Evolutionary conservation across 2,113 vertebrate species (phyloP), one percentile per base, ranked within the genome.

Genomic region (Lepus timidus): DNA sequence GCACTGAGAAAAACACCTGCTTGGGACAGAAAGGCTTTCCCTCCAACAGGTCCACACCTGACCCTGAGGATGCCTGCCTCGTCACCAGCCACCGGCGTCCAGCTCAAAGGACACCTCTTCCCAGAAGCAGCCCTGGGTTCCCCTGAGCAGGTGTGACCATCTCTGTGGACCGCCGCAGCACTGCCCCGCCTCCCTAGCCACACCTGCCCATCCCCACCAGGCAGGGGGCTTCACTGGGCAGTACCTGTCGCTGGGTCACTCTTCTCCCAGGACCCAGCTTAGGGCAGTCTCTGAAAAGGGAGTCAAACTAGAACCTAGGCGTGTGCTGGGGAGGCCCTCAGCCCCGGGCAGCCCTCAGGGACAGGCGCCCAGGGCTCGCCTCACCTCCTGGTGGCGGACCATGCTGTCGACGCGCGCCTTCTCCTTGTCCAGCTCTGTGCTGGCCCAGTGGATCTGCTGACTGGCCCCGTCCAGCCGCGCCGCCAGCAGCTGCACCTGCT

Each of bases 301-400:
- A 92, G 44, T 80, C 25, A 78, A 79, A 11, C 8, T 20, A 2
- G 62, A 81, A 11, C 31, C 23, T 52, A 19, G 27, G 23, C 25
- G 12, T 14, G 20, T 88, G 80, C 12, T 25, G n/a, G 61, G 14
- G n/a, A 68, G 55, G 44, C 44, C 44, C 44, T 44, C 44, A 44
- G 44, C 44, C 44, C 44, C 44, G 44, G 6, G 44, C 23, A 44
- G 20, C 52, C 64, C 29, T 11, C 0, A 0, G 4, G 2, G 25
- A 6, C 55, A 71, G 65, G 23, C 4, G 6, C 36, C 52, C 39
- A 44, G 23, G 68, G 27, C 8, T 2, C 9, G 33, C 39, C 98
- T 88, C 94, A 99, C 99, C 99, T 99, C 99, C 95, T 99, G 98
- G 4, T 99, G 99, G 84, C 97, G 98, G 94, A 98, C 97, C 49